A percentile compares a stretch with the other conserved stretches of the same genome.
These are phyloP conservation scores for Limosa lapponica DNA, from an alignment of 2,797 vertebrate genomes.

Conservation along the genomic window DNA sequence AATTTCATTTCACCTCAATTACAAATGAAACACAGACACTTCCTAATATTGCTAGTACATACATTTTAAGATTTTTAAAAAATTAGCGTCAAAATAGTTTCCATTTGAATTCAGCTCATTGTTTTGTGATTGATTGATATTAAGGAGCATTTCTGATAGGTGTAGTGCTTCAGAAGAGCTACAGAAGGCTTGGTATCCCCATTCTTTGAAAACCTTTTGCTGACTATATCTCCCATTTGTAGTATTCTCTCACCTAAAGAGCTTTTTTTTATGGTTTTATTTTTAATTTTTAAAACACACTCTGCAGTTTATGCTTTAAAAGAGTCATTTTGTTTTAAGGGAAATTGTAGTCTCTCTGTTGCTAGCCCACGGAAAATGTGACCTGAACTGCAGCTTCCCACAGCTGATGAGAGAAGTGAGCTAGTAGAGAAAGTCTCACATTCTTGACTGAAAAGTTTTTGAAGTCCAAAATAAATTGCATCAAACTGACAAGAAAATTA, in stretches of 20 bases:
- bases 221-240: neutral
- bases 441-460: neutral
- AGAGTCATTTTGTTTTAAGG: neutral
- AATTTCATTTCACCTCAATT: neutral
- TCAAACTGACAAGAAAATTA: neutral
- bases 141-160: neutral
- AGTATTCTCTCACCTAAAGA: neutral
- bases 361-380: neutral
- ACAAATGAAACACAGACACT: neutral
- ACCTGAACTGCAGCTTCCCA: neutral
- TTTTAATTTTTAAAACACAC: neutral
- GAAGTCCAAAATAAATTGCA: neutral
- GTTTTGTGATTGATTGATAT: neutral
- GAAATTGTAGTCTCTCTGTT: neutral
- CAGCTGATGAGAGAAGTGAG: neutral
- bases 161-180: neutral
- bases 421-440: neutral
- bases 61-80: neutral
- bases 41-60: neutral
- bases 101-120: neutral
- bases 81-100: neutral
- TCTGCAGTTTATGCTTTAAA: neutral
- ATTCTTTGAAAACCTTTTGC: neutral
- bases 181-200: neutral
- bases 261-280: neutral